Percentiles rank a stretch among this genome's conserved stretches.
Conservation (phyloP, 2,888 invertebrate genomes). For the Clusia tigrina region DNA sequence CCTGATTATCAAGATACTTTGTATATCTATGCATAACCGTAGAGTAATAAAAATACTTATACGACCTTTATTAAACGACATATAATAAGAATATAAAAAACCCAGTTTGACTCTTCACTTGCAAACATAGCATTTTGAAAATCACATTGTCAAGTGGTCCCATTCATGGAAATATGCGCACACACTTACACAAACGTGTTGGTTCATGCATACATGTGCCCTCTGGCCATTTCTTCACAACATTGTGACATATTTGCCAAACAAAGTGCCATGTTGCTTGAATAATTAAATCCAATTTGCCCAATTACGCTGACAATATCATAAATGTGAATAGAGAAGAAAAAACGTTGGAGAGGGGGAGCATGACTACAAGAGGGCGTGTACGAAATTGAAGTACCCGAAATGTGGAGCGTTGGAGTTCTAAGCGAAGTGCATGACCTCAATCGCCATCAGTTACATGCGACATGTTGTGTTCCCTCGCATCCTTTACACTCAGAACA, state of each 20-base stretch:
- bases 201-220: neutral
- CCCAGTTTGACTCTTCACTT: too few species aligned
- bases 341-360: neutral
- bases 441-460: too few species aligned
- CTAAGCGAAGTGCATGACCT: too few species aligned
- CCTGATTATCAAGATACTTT: too few species aligned
- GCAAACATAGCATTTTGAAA: neutral
- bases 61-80: too few species aligned
- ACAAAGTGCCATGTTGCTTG: neutral
- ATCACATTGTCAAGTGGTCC: neutral
- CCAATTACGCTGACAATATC: neutral
- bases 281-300: constrained; percentile 5
- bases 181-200: neutral
- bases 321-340: neutral
- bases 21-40: too few species aligned
- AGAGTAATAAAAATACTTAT: too few species aligned
- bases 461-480: too few species aligned
- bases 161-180: neutral
- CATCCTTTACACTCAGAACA: neutral
- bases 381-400: too few species aligned
- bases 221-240: neutral
- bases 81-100: too few species aligned
- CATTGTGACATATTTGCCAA: constrained; percentile 3
- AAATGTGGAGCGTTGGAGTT: too few species aligned
- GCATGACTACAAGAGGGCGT: too few species aligned